Conservation (phyloP, 2,113 vertebrate species). For the Sinocyclocheilus rhinocerous region DNA sequence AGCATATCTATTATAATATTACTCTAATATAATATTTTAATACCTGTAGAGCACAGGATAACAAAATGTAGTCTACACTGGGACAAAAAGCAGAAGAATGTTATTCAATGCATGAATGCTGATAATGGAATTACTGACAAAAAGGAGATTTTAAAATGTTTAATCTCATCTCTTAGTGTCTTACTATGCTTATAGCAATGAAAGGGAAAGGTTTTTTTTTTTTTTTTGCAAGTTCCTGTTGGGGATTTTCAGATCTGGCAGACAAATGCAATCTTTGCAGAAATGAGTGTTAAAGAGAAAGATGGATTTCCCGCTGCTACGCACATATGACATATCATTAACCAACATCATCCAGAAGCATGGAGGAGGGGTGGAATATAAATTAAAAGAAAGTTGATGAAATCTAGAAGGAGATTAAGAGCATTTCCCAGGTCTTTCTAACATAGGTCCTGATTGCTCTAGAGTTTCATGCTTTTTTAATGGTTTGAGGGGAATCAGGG, state of each 20-base stretch:
- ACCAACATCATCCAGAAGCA: slow-evolving; percentile 56
- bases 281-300: slow-evolving; percentile 56
- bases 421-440: neutral
- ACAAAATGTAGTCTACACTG: neutral
- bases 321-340: slow-evolving; percentile 66
- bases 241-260: slow-evolving; percentile 17
- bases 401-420: neutral
- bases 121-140: slow-evolving; percentile 25
- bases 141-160: slow-evolving; percentile 2
- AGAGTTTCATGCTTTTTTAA: neutral
- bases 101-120: slow-evolving; percentile 2
- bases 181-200: slow-evolving; percentile 5
- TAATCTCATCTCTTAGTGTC: slow-evolving; percentile 3
- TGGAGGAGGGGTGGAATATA: slow-evolving; percentile 51
- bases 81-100: neutral
- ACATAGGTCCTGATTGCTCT: neutral
- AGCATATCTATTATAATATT: neutral
- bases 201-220: neutral
- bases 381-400: slow-evolving; percentile 54
- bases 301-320: slow-evolving; percentile 25
- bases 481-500: neutral
- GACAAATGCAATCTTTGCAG: slow-evolving; percentile 33
- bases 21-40: neutral
- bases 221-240: neutral
- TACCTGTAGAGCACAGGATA: neutral